Base-by-base conservation (phyloP, 2,113 vertebrate genomes). In the Hydrochoerus hydrochaeris region DNA sequence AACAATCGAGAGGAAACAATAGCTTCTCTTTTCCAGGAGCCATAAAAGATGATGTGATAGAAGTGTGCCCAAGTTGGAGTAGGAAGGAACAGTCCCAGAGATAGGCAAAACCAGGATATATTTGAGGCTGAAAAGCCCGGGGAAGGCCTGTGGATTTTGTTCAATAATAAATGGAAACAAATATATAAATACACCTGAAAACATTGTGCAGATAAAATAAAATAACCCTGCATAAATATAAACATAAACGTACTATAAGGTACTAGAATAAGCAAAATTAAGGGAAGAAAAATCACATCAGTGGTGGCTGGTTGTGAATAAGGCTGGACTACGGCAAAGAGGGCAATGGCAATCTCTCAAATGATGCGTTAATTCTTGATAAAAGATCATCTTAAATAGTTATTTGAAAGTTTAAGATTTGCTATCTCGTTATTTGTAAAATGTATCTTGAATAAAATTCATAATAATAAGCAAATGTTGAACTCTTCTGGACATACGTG, bases 251-350 rank as follows among this genome's bases (percentile, higher is more conserved):
- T n/a, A 20, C 1, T 54, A 35, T n/a, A 30, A 58, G 7, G 5
- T 80, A 5, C 16, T 90, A n/a, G 6, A 69, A 81, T 1, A 81
- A 28, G 91, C 16, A 54, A 92, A 81, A 65, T 1, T 35, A 73
- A 44, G 0, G 2, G 17, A 11, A 41, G 6, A 71, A 54, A 32
- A 81, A 30, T 38, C 1, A 7, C 0, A 35, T 41, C 6, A 32
- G 0, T 35, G 19, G 24, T 46, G 82, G 16, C 12, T 9, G 69
- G 41, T 71, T 22, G 17, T 44, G 44, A 7, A 17, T 58, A 91
- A 16, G 19, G 35, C 10, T 22, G 8, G 26, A 38, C 10, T 78
- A 75, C 41, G 14, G 28, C 12, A 28, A 77, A 60, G 16, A 1
- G 3, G 9, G 3, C 22, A 20, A 24, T 54, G 30, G 28, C 2